A percentile compares a stretch with the other conserved stretches of the same genome.
Evolutionary conservation across 2,113 vertebrate species (phyloP).

Genomic region (Pygoscelis adeliae): DNA sequence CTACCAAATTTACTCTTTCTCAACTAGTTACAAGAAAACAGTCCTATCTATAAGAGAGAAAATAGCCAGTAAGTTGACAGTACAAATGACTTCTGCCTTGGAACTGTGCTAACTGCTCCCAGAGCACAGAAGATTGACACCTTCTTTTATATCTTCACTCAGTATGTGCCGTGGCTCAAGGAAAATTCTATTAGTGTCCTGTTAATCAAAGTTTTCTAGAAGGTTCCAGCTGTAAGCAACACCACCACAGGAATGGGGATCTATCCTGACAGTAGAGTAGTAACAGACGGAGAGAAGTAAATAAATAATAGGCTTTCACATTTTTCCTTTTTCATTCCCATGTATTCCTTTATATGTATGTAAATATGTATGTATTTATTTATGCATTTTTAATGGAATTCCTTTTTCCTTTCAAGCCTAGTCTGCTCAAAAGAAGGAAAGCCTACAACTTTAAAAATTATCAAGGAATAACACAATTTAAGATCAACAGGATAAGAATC

Average conservation of each 20-base stretch:
- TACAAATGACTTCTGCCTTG: conserved; percentile 3
- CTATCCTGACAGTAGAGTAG: neutral
- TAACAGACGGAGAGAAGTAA: neutral
- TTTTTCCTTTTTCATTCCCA: neutral
- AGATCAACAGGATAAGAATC: neutral
- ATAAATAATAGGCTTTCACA: neutral
- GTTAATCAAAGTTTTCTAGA: neutral
- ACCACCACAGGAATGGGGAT: neutral
- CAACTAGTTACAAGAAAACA: neutral
- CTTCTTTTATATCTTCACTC: neutral
- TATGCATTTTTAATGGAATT: neutral
- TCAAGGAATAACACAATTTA: neutral
- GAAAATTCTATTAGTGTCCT: neutral
- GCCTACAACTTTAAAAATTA: neutral
- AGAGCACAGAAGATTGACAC: neutral
- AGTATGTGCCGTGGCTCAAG: neutral
- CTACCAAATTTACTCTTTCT: neutral
- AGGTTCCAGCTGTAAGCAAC: neutral
- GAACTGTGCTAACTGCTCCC: neutral
- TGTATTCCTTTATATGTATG: neutral
- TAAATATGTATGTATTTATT: neutral
- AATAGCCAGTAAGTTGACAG: neutral
- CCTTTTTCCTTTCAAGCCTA: neutral
- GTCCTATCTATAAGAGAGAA: neutral
- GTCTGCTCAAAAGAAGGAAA: neutral